A percentile compares a stretch with the other conserved stretches of the same genome.
Evolutionary conservation across 2,888 invertebrate genomes (phyloP).

Genomic region (Dimorphilus gyrociliatus): DNA sequence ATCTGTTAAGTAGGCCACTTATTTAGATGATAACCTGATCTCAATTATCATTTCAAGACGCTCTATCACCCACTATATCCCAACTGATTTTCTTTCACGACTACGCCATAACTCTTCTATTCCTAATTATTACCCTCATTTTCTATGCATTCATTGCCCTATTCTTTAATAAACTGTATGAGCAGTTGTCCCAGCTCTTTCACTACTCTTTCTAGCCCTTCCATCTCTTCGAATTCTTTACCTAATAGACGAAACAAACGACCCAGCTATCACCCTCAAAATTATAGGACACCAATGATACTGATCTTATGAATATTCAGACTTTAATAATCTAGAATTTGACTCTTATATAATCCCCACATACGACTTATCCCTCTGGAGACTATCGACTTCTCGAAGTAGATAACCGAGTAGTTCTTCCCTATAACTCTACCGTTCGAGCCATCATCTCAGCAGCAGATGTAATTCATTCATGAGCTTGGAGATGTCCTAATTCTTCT

Average conservation of each 20-base stretch:
- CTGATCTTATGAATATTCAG: conserved; percentile 31
- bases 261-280: conserved; percentile 21
- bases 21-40: conserved; percentile 14
- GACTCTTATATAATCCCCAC: conserved; percentile 29
- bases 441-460: conserved; percentile 30
- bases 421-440: conserved; percentile 21
- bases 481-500: no score
- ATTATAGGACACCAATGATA: conserved; percentile 33
- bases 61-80: conserved; percentile 17
- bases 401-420: conserved; percentile 27
- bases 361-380: conserved; percentile 16
- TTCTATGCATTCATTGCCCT: conserved; percentile 8
- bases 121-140: conserved; percentile 13
- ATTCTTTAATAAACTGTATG: conserved; percentile 14
- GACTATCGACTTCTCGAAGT: conserved; percentile 29
- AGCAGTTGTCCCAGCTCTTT: conserved; percentile 18
- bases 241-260: conserved; percentile 21
- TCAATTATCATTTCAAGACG: conserved; percentile 18
- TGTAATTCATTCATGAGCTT: conserved; percentile 39
- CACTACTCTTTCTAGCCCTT: conserved; percentile 12
- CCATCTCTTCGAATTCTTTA: conserved; percentile 14
- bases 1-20: conserved; percentile 10
- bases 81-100: conserved; percentile 24
- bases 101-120: conserved; percentile 17
- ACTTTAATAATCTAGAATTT: conserved; percentile 25